Percentiles rank a stretch among this genome's conserved stretches.
Evolutionary conservation across 1,140 invertebrate genomes (phyloP).

Genomic region (Drosophila leontia): DNA sequence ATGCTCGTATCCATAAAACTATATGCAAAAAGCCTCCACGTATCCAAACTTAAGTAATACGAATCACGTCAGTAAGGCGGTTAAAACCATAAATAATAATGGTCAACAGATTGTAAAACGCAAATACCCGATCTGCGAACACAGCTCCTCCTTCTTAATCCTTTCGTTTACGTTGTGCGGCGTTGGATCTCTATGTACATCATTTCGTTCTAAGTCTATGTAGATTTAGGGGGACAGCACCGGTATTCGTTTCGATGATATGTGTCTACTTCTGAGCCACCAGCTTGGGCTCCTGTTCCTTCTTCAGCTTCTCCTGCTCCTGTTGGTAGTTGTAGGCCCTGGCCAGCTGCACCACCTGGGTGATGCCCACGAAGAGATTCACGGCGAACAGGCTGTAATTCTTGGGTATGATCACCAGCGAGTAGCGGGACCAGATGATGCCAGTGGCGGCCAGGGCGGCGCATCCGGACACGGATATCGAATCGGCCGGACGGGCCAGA

Average conservation of each 20-base stretch:
- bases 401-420: constrained; percentile 81
- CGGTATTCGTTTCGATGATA: constrained; percentile 18
- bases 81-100: constrained; percentile 56
- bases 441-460: constrained; percentile 89
- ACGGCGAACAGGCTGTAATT: constrained; percentile 81
- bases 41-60: constrained; percentile 68
- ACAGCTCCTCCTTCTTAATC: constrained; percentile 25
- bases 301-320: constrained; percentile 65
- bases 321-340: constrained; percentile 69
- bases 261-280: constrained; percentile 35
- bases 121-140: constrained; percentile 41
- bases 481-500: constrained; percentile 94
- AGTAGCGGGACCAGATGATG: constrained; percentile 83
- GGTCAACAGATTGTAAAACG: constrained; percentile 47
- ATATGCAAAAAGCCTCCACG: constrained; percentile 65
- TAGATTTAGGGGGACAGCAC: constrained; percentile 30
- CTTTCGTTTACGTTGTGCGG: constrained; percentile 54
- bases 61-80: constrained; percentile 73
- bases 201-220: constrained; percentile 23
- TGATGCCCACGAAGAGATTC: constrained; percentile 79
- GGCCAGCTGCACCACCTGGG: constrained; percentile 72
- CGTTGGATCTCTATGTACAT: constrained; percentile 43
- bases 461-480: constrained; percentile 95
- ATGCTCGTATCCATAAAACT: constrained; percentile 51
- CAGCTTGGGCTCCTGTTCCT: constrained; percentile 30